Evolutionary conservation across 2,797 vertebrate species (phyloP), one percentile per base, ranked within the genome.

Genomic region (Moxostoma hubbsi): DNA sequence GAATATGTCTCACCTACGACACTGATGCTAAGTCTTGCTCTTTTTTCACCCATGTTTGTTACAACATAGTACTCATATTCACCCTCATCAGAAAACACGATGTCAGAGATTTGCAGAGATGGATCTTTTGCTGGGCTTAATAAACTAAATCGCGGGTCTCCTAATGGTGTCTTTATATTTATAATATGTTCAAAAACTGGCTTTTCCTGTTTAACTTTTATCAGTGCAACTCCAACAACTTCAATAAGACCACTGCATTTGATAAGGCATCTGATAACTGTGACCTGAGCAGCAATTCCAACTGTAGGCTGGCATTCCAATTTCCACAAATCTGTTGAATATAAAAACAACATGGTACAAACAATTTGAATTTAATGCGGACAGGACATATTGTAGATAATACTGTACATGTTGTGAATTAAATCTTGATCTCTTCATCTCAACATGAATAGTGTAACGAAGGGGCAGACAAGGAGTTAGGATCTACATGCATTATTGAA

Each of bases 181-280:
- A 9, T 24, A 11, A 24, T 2, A 1, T 24, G 18, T 5, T 10
- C 0, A 69, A 54, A 69, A 55, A 15, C 2, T 6, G 5, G 0
- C 18, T 4, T 0, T 0, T 2, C 1, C 24, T 53, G 0, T 9
- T 6, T 1, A 5, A 1, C 1, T 53, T 24, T 78, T 59, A 0
- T n/a, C 71, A 78, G 71, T 7, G 0, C 1, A 36, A 78, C 76
- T 24, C 1, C 15, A 11, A 0, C 0, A 13, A 77, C 54, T 3
- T 4, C 0, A 6, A 51, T 3, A 13, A 46, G 24, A 1, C 46
- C 0, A 4, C 5, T 0, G 0, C 0, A 0, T 53, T 0, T 55
- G 58, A 46, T 18, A 36, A 0, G 0, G 15, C 76, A 78, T 4
- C 1, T 63, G 49, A 71, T n/a, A 45, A n/a, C 11, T 62, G 76